Conservation (phyloP, 1,140 invertebrate species). For the Heterodera schachtii region DNA sequence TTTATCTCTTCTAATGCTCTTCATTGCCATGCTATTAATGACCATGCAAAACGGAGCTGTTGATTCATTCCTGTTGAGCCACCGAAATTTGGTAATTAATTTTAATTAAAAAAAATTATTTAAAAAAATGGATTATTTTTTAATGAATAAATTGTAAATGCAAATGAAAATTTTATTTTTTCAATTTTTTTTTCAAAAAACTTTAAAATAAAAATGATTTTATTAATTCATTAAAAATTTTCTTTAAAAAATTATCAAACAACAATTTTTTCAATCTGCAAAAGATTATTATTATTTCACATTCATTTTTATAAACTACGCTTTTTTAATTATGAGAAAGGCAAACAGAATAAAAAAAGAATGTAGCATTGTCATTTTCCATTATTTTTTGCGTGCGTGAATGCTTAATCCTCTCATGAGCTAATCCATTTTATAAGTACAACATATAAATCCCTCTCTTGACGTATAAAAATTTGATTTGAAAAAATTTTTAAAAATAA, state of each 20-base stretch:
- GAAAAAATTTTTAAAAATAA: not conserved
- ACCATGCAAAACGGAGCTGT: not conserved
- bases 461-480: not conserved
- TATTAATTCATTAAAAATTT: not conserved
- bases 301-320: not conserved
- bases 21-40: not conserved
- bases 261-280: too few species aligned
- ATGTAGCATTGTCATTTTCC: too few species aligned
- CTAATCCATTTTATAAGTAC: not conserved
- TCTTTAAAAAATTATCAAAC: not conserved
- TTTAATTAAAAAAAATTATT: too few species aligned
- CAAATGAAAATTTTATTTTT: not conserved
- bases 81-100: conserved; percentile 19
- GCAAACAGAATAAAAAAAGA: not conserved
- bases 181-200: too few species aligned
- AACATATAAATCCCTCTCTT: not conserved
- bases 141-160: not conserved
- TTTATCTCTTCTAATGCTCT: not conserved
- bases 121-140: not conserved
- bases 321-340: not conserved
- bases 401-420: not conserved
- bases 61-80: conserved; percentile 13
- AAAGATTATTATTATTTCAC: not conserved
- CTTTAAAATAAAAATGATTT: too few species aligned
- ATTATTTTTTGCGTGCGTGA: too few species aligned